A percentile compares a stretch with the other conserved stretches of the same genome.
Conservation (phyloP, 2,797 vertebrate genomes). For the Cercopithecus hamlyni region DNA sequence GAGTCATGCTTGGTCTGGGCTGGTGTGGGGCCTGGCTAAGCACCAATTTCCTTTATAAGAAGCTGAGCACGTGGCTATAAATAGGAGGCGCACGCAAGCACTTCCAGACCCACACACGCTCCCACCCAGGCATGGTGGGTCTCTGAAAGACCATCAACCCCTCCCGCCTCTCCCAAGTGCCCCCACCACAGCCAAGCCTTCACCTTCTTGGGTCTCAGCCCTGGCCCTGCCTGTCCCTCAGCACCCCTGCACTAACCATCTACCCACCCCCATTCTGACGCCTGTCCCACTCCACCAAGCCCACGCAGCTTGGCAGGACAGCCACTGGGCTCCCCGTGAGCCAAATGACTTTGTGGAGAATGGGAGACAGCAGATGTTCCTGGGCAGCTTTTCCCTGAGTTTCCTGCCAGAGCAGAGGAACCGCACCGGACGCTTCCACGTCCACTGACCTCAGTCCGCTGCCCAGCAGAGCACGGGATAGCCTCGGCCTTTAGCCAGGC, state of each 20-base stretch:
- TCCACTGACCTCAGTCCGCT: constrained; percentile 14
- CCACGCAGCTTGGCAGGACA: constrained; percentile 63
- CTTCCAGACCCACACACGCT: background rate
- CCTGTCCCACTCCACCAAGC: background rate
- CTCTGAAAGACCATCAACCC: background rate
- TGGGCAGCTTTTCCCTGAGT: constrained; percentile 17
- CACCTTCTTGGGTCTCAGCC: background rate
- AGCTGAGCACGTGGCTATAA: background rate
- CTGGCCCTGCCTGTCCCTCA: background rate
- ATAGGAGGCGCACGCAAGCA: background rate
- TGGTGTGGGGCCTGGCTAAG: background rate
- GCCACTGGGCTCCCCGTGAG: constrained; percentile 1
- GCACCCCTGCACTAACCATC: background rate
- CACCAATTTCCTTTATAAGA: constrained; percentile 48
- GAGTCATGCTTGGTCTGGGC: constrained; percentile 42
- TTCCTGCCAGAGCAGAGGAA: constrained; percentile 49
- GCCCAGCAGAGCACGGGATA: background rate
- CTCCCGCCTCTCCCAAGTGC: background rate
- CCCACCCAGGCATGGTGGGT: background rate
- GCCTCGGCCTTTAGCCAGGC: constrained; percentile 10
- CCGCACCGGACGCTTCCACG: background rate
- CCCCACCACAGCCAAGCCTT: background rate
- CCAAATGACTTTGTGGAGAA: constrained; percentile 50
- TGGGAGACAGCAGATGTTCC: constrained; percentile 64
- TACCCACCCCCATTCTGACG: background rate